These are phyloP conservation scores for Danaus chrysippus DNA, from an alignment of 2,888 invertebrate genomes.

Conservation along the genomic window DNA sequence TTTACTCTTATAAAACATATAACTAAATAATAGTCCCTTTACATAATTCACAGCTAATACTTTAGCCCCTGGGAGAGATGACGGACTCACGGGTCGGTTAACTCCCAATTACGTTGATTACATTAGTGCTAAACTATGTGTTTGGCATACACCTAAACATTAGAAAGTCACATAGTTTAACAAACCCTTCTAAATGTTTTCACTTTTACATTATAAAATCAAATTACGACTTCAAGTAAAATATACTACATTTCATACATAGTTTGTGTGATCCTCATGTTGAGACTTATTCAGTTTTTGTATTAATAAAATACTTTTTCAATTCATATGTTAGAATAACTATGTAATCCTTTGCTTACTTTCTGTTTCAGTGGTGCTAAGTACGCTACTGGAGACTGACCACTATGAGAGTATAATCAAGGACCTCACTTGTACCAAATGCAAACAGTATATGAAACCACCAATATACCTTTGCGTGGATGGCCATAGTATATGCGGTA, in stretches of 20 bases:
- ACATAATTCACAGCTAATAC: background rate
- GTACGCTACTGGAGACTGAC: conserved; percentile 67
- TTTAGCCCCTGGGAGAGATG: background rate
- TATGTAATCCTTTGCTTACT: background rate
- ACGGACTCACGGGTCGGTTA: background rate
- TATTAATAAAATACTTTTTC: too few relatives aligned
- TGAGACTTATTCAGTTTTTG: too few relatives aligned
- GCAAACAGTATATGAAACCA: conserved; percentile 70
- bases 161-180: background rate
- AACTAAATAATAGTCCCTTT: background rate
- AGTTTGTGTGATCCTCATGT: too few relatives aligned
- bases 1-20: background rate
- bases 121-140: conserved; percentile 6
- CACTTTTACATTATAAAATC: background rate
- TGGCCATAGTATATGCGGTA: conserved; percentile 70
- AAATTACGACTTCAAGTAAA: too few relatives aligned
- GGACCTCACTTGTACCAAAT: conserved; percentile 71
- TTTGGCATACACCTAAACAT: background rate
- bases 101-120: background rate
- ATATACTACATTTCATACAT: too few relatives aligned
- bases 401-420: conserved; percentile 72
- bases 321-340: background rate
- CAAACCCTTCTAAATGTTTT: background rate
- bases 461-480: conserved; percentile 72
- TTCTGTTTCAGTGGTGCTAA: conserved; percentile 59